phyloP scores from a whole-genome alignment of 2,113 vertebrate species.

The Callopanchax toddi region DNA sequence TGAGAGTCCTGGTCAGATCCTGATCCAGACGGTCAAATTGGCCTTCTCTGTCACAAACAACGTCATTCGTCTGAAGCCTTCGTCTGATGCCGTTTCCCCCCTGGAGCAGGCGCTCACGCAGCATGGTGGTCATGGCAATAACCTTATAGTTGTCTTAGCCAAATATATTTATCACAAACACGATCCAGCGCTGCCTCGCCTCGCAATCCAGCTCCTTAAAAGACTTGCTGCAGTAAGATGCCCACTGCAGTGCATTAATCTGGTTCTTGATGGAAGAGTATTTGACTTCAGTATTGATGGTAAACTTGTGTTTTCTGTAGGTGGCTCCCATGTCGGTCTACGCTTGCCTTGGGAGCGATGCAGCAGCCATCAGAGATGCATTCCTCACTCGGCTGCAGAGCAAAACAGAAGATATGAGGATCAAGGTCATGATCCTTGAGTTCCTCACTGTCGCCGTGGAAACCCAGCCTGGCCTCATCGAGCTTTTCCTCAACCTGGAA shows the following conservation, averaged over 20 bases:
- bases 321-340: constrained; percentile 99
- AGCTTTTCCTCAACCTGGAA: constrained; percentile 95
- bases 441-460: constrained; percentile 97
- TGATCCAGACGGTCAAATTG: constrained; percentile 96
- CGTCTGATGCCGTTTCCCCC: constrained; percentile 87
- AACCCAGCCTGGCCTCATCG: constrained; percentile 96
- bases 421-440: constrained; percentile 98
- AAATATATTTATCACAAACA: constrained; percentile 99
- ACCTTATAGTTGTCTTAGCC: constrained; percentile 94
- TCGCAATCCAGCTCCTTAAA: constrained; percentile 97
- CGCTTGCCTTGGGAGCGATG: constrained; percentile 93
- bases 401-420: constrained; percentile 94
- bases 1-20: constrained; percentile 92
- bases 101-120: constrained; percentile 96
- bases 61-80: constrained; percentile 92
- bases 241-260: accelerated
- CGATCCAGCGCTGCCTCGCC: constrained; percentile 91
- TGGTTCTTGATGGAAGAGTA: neutral
- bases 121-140: constrained; percentile 93
- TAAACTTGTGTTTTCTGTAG: constrained; percentile 75
- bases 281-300: no score
- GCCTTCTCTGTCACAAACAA: constrained; percentile 97
- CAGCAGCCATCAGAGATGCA: constrained; percentile 92
- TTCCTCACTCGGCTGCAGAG: constrained; percentile 94
- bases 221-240: constrained; percentile 88